Percentiles rank a stretch among this genome's conserved stretches.
Evolutionary conservation across 2,113 vertebrate species (phyloP).

Genomic region (Gallinago jamesoni): DNA sequence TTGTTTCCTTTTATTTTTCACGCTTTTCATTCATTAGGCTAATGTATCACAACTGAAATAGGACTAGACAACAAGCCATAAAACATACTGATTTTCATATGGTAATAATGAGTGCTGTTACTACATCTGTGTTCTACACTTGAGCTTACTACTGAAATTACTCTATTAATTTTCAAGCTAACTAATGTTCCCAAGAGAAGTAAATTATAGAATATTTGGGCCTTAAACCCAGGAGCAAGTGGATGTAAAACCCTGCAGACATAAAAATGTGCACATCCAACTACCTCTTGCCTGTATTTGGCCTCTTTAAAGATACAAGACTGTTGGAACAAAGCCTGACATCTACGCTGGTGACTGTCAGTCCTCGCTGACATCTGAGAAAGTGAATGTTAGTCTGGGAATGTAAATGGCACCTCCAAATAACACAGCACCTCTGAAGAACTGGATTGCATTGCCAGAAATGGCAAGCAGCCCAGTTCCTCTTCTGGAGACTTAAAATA

Average conservation of each 20-base stretch:
- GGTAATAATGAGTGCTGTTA: not conserved
- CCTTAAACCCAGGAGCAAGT: not conserved
- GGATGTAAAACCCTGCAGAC: not conserved
- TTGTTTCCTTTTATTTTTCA: not conserved
- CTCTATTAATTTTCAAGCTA: not conserved
- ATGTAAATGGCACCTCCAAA: constrained; percentile 20
- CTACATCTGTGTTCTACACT: not conserved
- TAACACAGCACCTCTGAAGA: constrained; percentile 39
- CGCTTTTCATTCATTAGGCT: not conserved
- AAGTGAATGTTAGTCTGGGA: constrained; percentile 21
- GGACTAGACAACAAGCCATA: not conserved
- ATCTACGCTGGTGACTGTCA: not conserved
- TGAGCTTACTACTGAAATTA: not conserved
- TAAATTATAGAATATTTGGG: not conserved
- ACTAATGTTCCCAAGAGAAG: not conserved
- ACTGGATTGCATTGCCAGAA: not conserved
- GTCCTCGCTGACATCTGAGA: constrained; percentile 41
- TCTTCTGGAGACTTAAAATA: not conserved
- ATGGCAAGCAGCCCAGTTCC: not conserved
- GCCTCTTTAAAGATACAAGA: not conserved
- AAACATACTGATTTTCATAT: not conserved
- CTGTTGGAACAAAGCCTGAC: constrained; percentile 22
- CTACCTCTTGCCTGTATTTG: not conserved
- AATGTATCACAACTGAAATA: not conserved
- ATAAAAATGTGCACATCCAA: not conserved